Conservation (phyloP, 2,797 vertebrate species). For the Gallinago stenura region DNA sequence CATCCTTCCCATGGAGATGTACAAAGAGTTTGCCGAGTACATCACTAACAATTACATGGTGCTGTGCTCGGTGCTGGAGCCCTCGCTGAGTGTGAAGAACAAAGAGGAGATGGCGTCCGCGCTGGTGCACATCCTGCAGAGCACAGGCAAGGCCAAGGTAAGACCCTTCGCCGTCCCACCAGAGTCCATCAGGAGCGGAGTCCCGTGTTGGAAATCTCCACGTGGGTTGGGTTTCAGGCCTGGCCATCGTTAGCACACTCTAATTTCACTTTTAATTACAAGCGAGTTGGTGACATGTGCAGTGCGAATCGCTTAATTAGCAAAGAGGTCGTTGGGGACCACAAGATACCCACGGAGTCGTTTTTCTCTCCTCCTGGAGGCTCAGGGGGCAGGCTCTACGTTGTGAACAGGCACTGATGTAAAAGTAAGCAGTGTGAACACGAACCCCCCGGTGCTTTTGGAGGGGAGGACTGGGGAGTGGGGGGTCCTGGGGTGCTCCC, state of each 20-base stretch:
- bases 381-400: not conserved
- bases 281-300: not conserved
- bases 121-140: conserved; percentile 97
- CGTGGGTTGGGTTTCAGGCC: rapidly evolving
- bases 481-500: not conserved
- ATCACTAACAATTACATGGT: conserved; percentile 98
- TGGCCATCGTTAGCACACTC: rapidly evolving
- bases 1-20: conserved; percentile 99
- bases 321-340: not conserved
- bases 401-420: not conserved
- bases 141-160: conserved; percentile 99
- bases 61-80: conserved; percentile 94
- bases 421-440: not conserved
- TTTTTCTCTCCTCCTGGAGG: not conserved
- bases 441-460: not conserved
- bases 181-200: rapidly evolving
- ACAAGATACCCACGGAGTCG: rapidly evolving
- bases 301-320: no score
- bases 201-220: rapidly evolving
- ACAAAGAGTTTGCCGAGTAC: conserved; percentile 99
- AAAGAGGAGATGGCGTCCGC: conserved; percentile 99
- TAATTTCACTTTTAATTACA: not conserved
- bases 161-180: not conserved
- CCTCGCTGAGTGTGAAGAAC: conserved; percentile 95
- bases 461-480: not conserved